These are phyloP conservation scores for Andinoacara biseriatus DNA, from an alignment of 2,113 vertebrate species.

Conservation along the genomic window DNA sequence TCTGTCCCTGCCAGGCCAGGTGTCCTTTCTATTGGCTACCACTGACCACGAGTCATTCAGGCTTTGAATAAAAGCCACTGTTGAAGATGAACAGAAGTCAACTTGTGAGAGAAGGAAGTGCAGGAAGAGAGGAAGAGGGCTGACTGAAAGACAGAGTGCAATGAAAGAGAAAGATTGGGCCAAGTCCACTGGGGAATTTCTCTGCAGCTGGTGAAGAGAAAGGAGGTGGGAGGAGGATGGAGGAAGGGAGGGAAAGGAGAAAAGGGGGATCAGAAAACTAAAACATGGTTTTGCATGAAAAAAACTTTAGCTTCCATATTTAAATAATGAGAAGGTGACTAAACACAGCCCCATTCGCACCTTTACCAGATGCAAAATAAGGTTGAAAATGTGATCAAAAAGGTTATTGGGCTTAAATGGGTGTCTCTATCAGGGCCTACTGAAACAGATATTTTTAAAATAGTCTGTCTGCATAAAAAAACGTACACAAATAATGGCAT, in stretches of 20 bases:
- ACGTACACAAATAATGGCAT: background rate
- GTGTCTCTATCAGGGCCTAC: background rate
- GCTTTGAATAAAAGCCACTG: constrained; percentile 68
- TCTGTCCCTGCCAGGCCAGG: constrained; percentile 70
- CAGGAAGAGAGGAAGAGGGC: constrained; percentile 79
- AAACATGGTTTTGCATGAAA: constrained; percentile 60
- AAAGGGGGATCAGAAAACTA: constrained; percentile 49
- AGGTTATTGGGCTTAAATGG: background rate
- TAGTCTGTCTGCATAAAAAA: background rate
- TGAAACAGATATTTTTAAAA: background rate
- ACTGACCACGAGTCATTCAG: constrained; percentile 68
- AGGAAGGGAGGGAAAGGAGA: constrained; percentile 45
- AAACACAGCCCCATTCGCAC: constrained; percentile 14
- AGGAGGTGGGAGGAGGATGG: constrained; percentile 41
- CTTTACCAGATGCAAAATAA: constrained; percentile 16
- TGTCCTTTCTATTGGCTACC: constrained; percentile 67
- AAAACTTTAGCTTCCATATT: constrained; percentile 45
- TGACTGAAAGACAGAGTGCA: constrained; percentile 65
- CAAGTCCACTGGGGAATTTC: constrained; percentile 70
- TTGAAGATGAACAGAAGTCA: constrained; percentile 73
- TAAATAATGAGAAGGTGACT: constrained; percentile 40
- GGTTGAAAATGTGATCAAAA: background rate
- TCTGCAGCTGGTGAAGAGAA: constrained; percentile 72
- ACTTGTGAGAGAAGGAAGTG: constrained; percentile 71
- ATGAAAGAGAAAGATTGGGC: constrained; percentile 68